phyloP scores from a whole-genome alignment of 2,113 vertebrate genomes.

The Myiopsitta monachus region DNA sequence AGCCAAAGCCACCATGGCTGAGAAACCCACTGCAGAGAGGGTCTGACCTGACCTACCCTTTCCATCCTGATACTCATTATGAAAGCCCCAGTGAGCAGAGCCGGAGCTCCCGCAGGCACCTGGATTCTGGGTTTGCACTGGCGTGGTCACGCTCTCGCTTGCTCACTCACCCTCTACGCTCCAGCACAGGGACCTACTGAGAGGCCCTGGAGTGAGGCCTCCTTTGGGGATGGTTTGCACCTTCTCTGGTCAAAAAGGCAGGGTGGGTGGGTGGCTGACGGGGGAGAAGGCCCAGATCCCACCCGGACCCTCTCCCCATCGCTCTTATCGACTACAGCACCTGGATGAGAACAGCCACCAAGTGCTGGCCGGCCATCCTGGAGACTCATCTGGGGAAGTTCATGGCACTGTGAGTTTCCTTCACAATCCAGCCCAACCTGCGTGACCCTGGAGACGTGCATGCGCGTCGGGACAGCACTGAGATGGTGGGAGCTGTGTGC shows the following conservation, averaged over 20 bases:
- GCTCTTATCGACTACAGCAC: conserved; percentile 9
- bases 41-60: conserved; percentile 80
- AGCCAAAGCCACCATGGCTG: not conserved
- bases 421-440: conserved; percentile 83
- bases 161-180: conserved; percentile 67
- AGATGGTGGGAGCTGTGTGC: not conserved
- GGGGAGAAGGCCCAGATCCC: conserved; percentile 7
- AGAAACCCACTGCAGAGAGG: conserved; percentile 74
- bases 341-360: conserved; percentile 4
- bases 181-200: conserved; percentile 18
- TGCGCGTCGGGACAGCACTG: not conserved
- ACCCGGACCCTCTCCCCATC: conserved; percentile 9
- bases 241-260: not conserved
- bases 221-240: conserved; percentile 20
- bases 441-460: not conserved
- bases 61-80: conserved; percentile 60
- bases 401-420: conserved; percentile 47
- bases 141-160: not conserved
- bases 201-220: conserved; percentile 33
- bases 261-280: not conserved
- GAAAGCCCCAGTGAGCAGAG: conserved; percentile 59
- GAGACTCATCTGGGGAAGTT: conserved; percentile 29
- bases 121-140: not conserved
- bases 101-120: conserved; percentile 3
- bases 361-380: conserved; percentile 35